Base-by-base conservation (phyloP, 1,140 invertebrate species). In the Lithobius niger region DNA sequence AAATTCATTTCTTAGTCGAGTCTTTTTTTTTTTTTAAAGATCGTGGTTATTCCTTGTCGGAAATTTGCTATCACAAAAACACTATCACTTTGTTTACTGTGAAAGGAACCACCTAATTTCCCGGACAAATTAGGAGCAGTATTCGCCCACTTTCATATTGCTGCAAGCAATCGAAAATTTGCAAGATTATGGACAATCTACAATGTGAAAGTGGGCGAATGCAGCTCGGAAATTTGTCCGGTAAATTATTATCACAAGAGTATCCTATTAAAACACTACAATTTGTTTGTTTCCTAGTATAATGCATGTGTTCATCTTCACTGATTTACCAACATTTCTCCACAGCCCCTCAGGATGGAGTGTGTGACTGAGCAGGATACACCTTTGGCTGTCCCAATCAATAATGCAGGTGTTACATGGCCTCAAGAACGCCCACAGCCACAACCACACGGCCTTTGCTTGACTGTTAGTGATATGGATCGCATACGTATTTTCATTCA, bases 391-490 rank as follows among this genome's bases (percentile, higher is more conserved):
- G 36, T 43, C 15, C n/a, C 53, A n/a, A 42, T 57, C n/a, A 48
- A 24, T 31, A 6, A 50, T 50, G 10, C 3, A 3, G 4, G 6
- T 3, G 21, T 27, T 13, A 27, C 27, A 13, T 50, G 27, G 22
- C 21, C 48, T 4, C 21, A 50, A 26, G 48, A 50, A 24, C 28
- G 53, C 42, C 49, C 44, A 24, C n/a, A 31, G 24, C 47, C 36
- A 24, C 21, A 44, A 28, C 57, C 26, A 24, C 73, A 74, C 71
- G 91, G 90, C 52, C 71, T 76, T 57, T 84, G 80, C 67, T 72
- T 97, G 31, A 84, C 84, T 27, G 70, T 77, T 0, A 80, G 80
- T 64, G 93, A 97, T 74, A 69, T 89, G 24, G 88, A 95, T 62
- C 80, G 83, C 62, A 77, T 97, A 27, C 81, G 84, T 62, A 78